Percentiles rank a stretch among this genome's conserved stretches.
Conservation (phyloP, 2,888 invertebrate species). For the Heliconius erato region DNA sequence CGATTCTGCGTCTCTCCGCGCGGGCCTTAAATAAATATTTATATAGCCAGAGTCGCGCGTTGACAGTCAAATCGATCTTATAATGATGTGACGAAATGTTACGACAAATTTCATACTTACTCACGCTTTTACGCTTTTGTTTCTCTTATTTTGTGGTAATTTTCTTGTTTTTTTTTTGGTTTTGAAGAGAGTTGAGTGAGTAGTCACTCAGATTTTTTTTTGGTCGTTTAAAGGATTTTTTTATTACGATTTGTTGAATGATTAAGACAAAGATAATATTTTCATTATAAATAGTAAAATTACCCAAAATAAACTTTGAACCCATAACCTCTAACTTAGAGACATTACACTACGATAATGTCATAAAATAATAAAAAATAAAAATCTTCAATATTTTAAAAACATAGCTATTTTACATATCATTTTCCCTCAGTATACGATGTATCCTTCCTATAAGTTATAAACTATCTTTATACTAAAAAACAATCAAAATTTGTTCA, state of each 20-base stretch:
- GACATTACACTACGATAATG: too few relatives aligned
- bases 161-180: neutral
- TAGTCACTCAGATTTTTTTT: neutral
- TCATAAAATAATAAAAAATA: neutral
- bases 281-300: too few relatives aligned
- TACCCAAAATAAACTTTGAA: too few relatives aligned
- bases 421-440: neutral
- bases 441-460: neutral
- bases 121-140: constrained; percentile 53
- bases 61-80: constrained; percentile 65
- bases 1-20: constrained; percentile 29
- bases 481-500: neutral
- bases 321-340: too few relatives aligned
- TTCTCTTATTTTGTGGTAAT: constrained; percentile 29
- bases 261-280: too few relatives aligned
- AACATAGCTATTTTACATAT: too few relatives aligned
- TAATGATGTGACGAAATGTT: constrained; percentile 65
- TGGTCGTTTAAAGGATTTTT: neutral
- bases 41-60: constrained; percentile 53
- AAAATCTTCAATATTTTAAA: too few relatives aligned
- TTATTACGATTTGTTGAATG: too few relatives aligned
- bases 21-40: constrained; percentile 45
- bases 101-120: constrained; percentile 57
- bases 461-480: neutral
- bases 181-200: neutral